Evolutionary conservation across 2,113 vertebrate species (phyloP).

Genomic region (Chitala chitala): DNA sequence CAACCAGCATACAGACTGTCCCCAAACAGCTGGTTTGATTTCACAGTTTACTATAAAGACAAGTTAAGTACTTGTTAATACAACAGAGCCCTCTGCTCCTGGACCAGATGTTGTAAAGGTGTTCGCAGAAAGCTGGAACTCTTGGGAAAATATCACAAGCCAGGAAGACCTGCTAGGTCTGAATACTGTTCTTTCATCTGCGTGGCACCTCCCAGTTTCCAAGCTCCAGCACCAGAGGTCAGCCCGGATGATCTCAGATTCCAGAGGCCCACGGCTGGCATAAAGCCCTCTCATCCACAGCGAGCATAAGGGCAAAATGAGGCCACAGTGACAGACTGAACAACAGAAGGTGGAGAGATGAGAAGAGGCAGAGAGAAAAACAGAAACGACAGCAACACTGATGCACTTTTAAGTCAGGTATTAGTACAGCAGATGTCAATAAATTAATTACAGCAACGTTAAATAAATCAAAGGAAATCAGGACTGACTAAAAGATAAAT

Average conservation of each 20-base stretch:
- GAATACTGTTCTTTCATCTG: too few relatives aligned
- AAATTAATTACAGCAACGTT: conserved; percentile 51
- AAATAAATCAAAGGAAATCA: conserved; percentile 61
- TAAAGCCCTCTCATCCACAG: background rate
- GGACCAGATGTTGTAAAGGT: too few relatives aligned
- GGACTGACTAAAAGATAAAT: conserved; percentile 46
- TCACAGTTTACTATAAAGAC: too few relatives aligned
- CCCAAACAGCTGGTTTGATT: too few relatives aligned
- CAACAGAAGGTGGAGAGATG: background rate
- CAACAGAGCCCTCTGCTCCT: too few relatives aligned
- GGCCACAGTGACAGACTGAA: too few relatives aligned
- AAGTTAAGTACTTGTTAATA: background rate
- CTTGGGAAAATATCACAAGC: background rate
- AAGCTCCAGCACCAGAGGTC: conserved; percentile 54
- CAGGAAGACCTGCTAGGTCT: background rate
- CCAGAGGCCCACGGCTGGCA: conserved; percentile 39
- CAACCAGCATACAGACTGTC: too few relatives aligned
- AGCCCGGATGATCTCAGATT: conserved; percentile 48
- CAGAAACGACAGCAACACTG: conserved; percentile 40
- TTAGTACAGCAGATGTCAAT: conserved; percentile 50
- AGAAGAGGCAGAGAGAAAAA: conserved; percentile 38
- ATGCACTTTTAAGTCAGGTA: conserved; percentile 47
- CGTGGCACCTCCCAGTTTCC: conserved; percentile 48
- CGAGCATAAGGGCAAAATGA: background rate
- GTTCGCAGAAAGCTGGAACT: too few relatives aligned